Evolutionary conservation across 2,797 vertebrate species (phyloP).

Genomic region (Holocentrus rufus): DNA sequence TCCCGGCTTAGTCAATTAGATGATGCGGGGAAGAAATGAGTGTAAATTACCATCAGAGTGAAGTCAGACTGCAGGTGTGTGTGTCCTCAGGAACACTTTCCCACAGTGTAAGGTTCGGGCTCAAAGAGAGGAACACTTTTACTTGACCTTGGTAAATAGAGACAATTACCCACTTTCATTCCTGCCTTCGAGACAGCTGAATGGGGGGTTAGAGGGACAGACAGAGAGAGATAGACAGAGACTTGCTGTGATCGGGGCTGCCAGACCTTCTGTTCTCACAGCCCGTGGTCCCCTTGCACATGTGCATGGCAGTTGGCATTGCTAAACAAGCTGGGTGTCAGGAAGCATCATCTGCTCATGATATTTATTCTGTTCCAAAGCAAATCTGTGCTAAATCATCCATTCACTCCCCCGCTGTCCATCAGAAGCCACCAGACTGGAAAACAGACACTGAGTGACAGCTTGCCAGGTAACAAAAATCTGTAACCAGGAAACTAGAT

Average conservation of each 20-base stretch:
- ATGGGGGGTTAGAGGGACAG: slow-evolving; percentile 1
- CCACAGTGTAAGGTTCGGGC: slow-evolving; percentile 39
- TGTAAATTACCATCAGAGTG: slow-evolving; percentile 62
- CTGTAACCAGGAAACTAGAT: slow-evolving; percentile 51
- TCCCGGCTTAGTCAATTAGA: slow-evolving; percentile 62
- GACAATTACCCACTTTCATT: slow-evolving; percentile 65
- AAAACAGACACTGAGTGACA: slow-evolving; percentile 69
- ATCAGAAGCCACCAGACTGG: slow-evolving; percentile 71
- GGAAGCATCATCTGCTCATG: slow-evolving; percentile 77
- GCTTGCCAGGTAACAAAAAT: slow-evolving; percentile 69
- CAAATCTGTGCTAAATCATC: slow-evolving; percentile 77
- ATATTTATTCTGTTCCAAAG: slow-evolving; percentile 70
- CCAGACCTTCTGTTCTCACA: slow-evolving; percentile 77
- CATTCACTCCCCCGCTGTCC: slow-evolving; percentile 72
- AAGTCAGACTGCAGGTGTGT: slow-evolving; percentile 74
- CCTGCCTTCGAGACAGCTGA: slow-evolving; percentile 53
- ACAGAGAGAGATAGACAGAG: slow-evolving; percentile 24
- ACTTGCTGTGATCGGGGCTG: slow-evolving; percentile 62
- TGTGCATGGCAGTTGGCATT: slow-evolving; percentile 74
- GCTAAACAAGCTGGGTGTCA: slow-evolving; percentile 70
- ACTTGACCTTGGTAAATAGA: slow-evolving; percentile 60
- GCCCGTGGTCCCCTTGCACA: slow-evolving; percentile 66
- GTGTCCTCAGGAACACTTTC: slow-evolving; percentile 32
- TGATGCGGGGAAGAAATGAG: slow-evolving; percentile 41
- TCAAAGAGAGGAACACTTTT: slow-evolving; percentile 38